Evolutionary conservation across 2,888 invertebrate species (phyloP), one percentile per base, ranked within the genome.

Genomic region (Sarcophaga carnaria): DNA sequence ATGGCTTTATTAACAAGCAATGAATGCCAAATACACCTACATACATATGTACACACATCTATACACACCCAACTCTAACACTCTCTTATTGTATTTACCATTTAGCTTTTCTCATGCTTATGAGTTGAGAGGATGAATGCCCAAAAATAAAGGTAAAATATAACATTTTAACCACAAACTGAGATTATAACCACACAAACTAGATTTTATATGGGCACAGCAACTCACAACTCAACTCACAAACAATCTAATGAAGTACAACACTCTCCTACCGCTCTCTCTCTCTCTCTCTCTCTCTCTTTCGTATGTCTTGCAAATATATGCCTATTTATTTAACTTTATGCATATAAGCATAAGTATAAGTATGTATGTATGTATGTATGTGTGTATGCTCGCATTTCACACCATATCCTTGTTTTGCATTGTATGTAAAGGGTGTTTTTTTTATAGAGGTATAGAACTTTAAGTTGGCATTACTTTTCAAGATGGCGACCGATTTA

Each of bases 151-250:
- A 49, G 49, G 75, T 86, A 83, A 83, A 86, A 83, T 80, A 86
- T 83, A 86, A 83, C 83, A 91, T 91, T 90, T 91, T 90, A 91
- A 91, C 91, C 91, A 89, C 91, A 91, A 91, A 91, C 91, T 91
- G 91, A 91, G 91, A 91, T 91, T 91, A 89, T 89, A 89, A 89
- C 89, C 89, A 88, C 88, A 37, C 6, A 6, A 1, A 37, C 37
- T 77, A 88, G 85, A 87, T 84, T 89, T 85, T 89, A 87, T 80
- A 37, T 37, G 37, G 37, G 37, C 37, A 37, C 6, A 37, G 37
- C 37, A 37, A 37, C 37, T 37, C 37, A 37, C 37, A 37, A 37
- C 37, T 37, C 37, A 37, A 37, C 6, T 37, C 6, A 37, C 37
- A 37, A 37, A 37, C 6, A 37, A 6, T 6, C 37, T 37, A 37